Evolutionary conservation across 2,113 vertebrate genomes (phyloP).

Genomic region (Asarcornis scutulata): DNA sequence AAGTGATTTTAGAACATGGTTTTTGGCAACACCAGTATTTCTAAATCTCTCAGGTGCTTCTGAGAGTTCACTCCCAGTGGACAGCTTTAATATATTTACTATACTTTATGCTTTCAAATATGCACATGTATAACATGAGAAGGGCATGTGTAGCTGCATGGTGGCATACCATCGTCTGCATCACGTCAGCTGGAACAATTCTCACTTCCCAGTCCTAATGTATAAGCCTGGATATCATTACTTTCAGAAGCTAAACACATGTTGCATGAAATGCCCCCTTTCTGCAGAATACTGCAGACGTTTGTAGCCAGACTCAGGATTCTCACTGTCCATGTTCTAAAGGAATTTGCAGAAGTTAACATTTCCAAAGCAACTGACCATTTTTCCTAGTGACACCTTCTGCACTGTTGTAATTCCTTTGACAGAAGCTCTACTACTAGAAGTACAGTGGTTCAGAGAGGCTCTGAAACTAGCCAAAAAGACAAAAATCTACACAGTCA

Average conservation of each 20-base stretch:
- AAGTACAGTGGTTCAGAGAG: background rate
- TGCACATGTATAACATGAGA: background rate
- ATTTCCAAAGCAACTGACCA: background rate
- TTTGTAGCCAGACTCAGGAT: background rate
- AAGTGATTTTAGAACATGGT: background rate
- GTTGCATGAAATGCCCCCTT: background rate
- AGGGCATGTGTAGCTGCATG: background rate
- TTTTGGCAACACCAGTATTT: background rate
- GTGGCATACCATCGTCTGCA: background rate
- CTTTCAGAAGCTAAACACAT: background rate
- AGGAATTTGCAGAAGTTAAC: background rate
- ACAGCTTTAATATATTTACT: background rate
- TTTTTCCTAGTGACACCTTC: background rate
- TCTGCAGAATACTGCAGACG: background rate
- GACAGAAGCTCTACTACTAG: background rate
- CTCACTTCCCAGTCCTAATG: background rate
- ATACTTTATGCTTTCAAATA: background rate
- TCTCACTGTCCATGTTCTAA: background rate
- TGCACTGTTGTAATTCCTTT: background rate
- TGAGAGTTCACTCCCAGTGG: background rate
- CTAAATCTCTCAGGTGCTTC: background rate
- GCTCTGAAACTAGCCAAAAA: background rate
- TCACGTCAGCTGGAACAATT: background rate
- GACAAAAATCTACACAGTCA: background rate
- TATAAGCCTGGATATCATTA: background rate